A percentile compares a stretch with the other conserved stretches of the same genome.
Conservation (phyloP, 2,113 vertebrate genomes). For the Hassar affinis region DNA sequence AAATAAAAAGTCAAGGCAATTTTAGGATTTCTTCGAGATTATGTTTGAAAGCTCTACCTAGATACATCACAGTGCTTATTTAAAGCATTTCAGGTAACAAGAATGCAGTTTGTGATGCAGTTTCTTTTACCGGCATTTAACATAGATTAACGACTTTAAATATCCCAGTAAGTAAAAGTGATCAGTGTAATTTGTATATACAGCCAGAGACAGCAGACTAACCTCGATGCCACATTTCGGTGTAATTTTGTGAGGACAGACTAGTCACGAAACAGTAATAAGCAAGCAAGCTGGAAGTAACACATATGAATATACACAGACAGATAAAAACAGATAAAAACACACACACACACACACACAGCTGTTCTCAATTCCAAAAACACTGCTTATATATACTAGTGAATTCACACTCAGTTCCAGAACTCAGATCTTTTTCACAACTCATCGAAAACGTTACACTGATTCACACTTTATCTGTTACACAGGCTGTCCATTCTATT, state of each 20-base stretch:
- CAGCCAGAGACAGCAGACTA: conserved; percentile 25
- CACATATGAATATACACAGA: conserved; percentile 24
- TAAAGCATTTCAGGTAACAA: neutral
- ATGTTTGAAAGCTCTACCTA: neutral
- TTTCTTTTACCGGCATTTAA: neutral
- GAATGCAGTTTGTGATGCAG: neutral
- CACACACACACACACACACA: conserved; percentile 1
- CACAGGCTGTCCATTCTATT: neutral
- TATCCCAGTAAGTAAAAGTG: neutral
- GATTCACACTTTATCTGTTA: neutral
- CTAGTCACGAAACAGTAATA: conserved; percentile 24
- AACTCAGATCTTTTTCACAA: neutral
- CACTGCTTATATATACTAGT: neutral
- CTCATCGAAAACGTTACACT: neutral
- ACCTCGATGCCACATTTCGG: conserved; percentile 47
- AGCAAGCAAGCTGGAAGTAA: conserved; percentile 28
- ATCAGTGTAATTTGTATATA: neutral
- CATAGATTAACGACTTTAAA: neutral
- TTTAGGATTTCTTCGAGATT: neutral
- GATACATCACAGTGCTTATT: neutral
- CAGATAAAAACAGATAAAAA: conserved; percentile 1
- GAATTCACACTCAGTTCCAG: neutral
- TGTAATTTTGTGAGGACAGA: conserved; percentile 2
- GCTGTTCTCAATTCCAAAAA: neutral
- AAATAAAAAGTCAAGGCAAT: neutral